These are phyloP conservation scores for Spicauda simplicius DNA, from an alignment of 2,888 invertebrate genomes.

Conservation along the genomic window DNA sequence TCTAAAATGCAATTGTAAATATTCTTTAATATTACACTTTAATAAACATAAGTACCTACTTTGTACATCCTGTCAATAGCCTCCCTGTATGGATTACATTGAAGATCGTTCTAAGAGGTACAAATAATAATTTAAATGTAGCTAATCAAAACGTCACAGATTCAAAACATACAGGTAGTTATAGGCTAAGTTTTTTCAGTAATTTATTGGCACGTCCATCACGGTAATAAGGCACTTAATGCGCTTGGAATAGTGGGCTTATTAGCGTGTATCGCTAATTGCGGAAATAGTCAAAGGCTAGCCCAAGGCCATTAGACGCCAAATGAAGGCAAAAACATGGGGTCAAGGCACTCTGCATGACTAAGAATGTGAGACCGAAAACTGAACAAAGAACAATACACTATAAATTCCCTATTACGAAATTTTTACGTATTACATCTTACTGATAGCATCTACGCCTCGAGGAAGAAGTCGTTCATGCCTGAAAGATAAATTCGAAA, in stretches of 20 bases:
- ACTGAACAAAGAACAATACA: constrained; percentile 62
- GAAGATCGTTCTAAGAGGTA: too few species aligned
- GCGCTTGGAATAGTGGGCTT: constrained; percentile 23
- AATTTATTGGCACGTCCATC: neutral
- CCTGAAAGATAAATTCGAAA: constrained; percentile 1
- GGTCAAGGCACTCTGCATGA: constrained; percentile 70
- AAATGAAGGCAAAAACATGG: constrained; percentile 72
- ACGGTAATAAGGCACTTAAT: constrained; percentile 24
- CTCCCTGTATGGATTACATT: too few species aligned
- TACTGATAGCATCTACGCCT: constrained; percentile 19
- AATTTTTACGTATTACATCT: constrained; percentile 27
- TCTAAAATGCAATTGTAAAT: too few species aligned
- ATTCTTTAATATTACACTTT: too few species aligned
- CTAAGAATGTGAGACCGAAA: constrained; percentile 64
- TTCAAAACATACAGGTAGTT: neutral
- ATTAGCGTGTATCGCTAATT: constrained; percentile 60
- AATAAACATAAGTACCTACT: too few species aligned
- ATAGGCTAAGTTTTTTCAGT: constrained; percentile 1
- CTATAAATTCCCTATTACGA: constrained; percentile 40
- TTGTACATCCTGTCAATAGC: too few species aligned
- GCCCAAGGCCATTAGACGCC: constrained; percentile 67
- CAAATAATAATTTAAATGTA: neutral
- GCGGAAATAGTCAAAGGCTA: constrained; percentile 69
- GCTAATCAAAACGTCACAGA: neutral
- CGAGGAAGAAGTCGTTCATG: constrained; percentile 10